Conservation (phyloP, 2,113 vertebrate species). For the Lophura nycthemera region DNA sequence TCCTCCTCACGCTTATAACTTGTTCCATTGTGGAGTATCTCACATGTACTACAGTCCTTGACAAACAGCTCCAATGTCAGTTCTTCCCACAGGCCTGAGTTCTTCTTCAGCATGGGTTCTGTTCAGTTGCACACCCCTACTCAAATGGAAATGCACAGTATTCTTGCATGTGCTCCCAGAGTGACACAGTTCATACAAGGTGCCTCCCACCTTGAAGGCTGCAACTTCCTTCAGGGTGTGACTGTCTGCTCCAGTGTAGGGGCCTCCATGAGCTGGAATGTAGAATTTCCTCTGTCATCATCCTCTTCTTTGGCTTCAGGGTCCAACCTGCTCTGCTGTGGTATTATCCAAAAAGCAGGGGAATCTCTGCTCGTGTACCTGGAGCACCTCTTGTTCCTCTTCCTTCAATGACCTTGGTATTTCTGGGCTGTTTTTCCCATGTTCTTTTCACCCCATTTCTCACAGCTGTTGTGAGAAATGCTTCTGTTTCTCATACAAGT, state of each 20-base stretch:
- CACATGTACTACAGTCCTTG: background rate
- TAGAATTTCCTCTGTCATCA: background rate
- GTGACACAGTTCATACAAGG: background rate
- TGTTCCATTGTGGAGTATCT: background rate
- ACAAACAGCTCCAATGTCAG: too few species aligned
- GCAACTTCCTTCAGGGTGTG: background rate
- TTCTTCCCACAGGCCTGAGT: background rate
- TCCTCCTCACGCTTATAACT: background rate
- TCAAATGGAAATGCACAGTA: background rate
- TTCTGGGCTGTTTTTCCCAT: background rate
- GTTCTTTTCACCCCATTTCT: background rate
- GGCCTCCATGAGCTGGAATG: background rate
- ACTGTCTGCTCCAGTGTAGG: background rate
- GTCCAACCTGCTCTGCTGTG: background rate
- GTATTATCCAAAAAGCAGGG: background rate
- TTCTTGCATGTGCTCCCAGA: accelerated
- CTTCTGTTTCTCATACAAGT: background rate
- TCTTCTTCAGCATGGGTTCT: background rate
- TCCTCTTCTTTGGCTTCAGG: background rate
- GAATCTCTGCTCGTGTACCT: accelerated
- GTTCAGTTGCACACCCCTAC: too few species aligned
- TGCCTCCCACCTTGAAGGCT: background rate
- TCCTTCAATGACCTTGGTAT: background rate
- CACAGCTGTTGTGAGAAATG: background rate
- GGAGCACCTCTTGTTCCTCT: background rate